phyloP scores from a whole-genome alignment of 2,888 invertebrate species.

The Cryptocephalus primarius region DNA sequence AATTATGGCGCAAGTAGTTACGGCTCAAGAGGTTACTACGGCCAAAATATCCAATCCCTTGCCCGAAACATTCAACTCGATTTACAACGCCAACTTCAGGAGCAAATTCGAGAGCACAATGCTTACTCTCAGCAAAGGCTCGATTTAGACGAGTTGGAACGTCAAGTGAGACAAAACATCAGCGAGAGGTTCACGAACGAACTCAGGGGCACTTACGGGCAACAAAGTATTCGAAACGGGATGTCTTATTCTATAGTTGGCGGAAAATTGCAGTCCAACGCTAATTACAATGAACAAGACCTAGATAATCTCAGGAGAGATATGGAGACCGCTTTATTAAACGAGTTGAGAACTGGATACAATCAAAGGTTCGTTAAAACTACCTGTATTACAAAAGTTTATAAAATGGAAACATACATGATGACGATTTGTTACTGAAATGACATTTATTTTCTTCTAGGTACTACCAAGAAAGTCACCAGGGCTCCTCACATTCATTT shows the following conservation, averaged over 20 bases:
- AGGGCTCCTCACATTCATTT: constrained; percentile 2
- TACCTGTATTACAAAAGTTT: too few relatives aligned
- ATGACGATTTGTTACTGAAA: too few relatives aligned
- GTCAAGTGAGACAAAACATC: constrained; percentile 28
- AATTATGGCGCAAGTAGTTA: not conserved
- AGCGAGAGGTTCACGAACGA: constrained; percentile 27
- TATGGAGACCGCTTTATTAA: constrained; percentile 24
- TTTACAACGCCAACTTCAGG: constrained; percentile 25
- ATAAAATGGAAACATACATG: too few relatives aligned
- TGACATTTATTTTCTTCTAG: constrained; percentile 2
- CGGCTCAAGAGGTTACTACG: not conserved
- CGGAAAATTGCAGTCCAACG: constrained; percentile 21
- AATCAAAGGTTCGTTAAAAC: constrained; percentile 2
- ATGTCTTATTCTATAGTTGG: constrained; percentile 22
- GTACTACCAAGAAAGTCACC: not conserved
- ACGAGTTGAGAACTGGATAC: constrained; percentile 20
- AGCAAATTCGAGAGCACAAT: constrained; percentile 17
- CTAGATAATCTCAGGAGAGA: constrained; percentile 24
- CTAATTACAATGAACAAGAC: constrained; percentile 29
- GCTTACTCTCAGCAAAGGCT: constrained; percentile 14
- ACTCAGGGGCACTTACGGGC: constrained; percentile 22
- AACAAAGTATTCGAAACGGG: constrained; percentile 22
- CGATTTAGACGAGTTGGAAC: constrained; percentile 24
- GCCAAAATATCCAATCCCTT: constrained; percentile 12
- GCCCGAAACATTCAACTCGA: constrained; percentile 26